These are phyloP conservation scores for Chelonia mydas DNA, from an alignment of 2,797 vertebrate species.

Conservation along the genomic window DNA sequence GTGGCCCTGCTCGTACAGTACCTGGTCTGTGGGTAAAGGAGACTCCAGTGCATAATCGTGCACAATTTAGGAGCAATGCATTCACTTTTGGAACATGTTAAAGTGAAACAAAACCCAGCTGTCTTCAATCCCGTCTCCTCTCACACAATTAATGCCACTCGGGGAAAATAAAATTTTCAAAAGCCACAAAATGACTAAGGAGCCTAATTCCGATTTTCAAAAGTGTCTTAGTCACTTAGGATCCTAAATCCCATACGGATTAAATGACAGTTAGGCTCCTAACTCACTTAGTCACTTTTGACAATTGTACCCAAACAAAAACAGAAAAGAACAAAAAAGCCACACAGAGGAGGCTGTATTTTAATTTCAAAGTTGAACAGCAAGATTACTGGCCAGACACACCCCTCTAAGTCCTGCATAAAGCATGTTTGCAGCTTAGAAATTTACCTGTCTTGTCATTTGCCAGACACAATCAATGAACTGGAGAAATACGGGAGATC, in stretches of 20 bases:
- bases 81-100: not conserved
- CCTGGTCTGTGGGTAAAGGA: not conserved
- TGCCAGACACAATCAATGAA: conserved; percentile 99
- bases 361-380: not conserved
- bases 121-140: not conserved
- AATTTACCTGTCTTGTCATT: conserved; percentile 93
- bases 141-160: not conserved
- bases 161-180: not conserved
- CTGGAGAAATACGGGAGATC: conserved; percentile 97
- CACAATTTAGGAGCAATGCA: not conserved
- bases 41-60: not conserved
- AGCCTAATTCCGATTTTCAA: not conserved
- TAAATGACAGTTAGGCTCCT: not conserved
- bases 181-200: rapidly evolving
- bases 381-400: not conserved
- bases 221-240: not conserved
- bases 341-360: not conserved
- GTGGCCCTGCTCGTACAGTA: not conserved
- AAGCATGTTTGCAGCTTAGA: rapidly evolving
- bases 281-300: not conserved
- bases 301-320: not conserved
- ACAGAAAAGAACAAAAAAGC: not conserved
- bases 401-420: rapidly evolving
- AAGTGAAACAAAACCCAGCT: not conserved
- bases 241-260: not conserved